Conservation (phyloP, 2,797 vertebrate species). For the Acrossocheilus wenchowensis region DNA sequence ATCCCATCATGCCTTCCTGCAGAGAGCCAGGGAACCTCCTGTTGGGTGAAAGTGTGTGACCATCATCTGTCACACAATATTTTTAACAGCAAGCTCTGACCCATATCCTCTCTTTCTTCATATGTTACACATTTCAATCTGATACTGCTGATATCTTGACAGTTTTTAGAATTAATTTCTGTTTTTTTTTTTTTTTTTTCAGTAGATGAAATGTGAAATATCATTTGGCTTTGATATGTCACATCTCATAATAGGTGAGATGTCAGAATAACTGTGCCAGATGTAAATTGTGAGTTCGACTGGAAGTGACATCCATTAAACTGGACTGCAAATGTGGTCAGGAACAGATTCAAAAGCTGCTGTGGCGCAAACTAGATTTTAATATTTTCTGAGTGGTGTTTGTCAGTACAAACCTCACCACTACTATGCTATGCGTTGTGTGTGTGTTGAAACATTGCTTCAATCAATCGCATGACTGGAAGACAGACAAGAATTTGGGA, state of each 20-base stretch:
- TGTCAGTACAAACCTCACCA: background rate
- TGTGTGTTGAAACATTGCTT: no score
- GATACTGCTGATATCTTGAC: slow-evolving; percentile 18
- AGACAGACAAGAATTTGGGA: no score
- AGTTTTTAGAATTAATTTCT: slow-evolving; percentile 5
- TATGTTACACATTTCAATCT: background rate
- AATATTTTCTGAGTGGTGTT: background rate
- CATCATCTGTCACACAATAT: slow-evolving; percentile 32
- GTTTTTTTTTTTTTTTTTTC: background rate
- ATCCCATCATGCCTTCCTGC: slow-evolving; percentile 29
- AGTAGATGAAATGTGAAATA: background rate
- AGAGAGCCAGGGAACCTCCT: slow-evolving; percentile 17
- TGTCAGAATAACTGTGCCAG: slow-evolving; percentile 13
- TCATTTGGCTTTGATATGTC: background rate
- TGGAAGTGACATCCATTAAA: slow-evolving; percentile 7
- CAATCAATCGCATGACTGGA: no score
- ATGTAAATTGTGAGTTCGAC: slow-evolving; percentile 3
- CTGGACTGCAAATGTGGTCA: background rate
- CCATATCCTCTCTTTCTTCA: slow-evolving; percentile 20
- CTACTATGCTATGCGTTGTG: no score
- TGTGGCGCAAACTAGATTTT: background rate
- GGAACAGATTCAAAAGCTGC: slow-evolving; percentile 16
- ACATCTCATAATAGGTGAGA: slow-evolving; percentile 6
- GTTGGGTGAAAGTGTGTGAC: slow-evolving; percentile 42
- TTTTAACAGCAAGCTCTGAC: slow-evolving; percentile 28